These are phyloP conservation scores for Hermaeophaga mercurialis DNA, from an alignment of 2,888 invertebrate species.

Conservation along the genomic window DNA sequence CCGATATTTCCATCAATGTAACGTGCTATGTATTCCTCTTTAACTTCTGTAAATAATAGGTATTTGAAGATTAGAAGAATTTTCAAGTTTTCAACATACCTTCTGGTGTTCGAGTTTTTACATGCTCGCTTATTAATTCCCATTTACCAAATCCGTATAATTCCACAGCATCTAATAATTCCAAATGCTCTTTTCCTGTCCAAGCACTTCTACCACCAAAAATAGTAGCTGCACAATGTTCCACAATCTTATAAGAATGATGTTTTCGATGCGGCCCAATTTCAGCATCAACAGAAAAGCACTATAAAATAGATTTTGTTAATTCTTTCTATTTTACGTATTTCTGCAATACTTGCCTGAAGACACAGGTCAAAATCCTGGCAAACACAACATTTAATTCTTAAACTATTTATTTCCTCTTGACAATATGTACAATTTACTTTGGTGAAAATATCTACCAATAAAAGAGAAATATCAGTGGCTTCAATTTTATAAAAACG, in stretches of 20 bases:
- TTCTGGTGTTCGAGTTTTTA: conserved; percentile 87
- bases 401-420: conserved; percentile 87
- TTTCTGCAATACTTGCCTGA: conserved; percentile 79
- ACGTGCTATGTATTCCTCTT: conserved; percentile 87
- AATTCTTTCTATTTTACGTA: no score
- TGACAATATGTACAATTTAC: conserved; percentile 86
- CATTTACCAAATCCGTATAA: conserved; percentile 96
- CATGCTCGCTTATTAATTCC: conserved; percentile 91
- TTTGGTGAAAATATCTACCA: conserved; percentile 55
- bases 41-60: conserved; percentile 71
- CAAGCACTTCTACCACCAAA: conserved; percentile 82
- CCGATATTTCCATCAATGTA: conserved; percentile 92
- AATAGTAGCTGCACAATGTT: conserved; percentile 80
- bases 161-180: conserved; percentile 90
- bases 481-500: conserved; percentile 11
- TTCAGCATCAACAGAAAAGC: conserved; percentile 92
- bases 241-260: conserved; percentile 90
- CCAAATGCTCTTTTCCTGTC: conserved; percentile 90
- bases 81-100: conserved; percentile 60
- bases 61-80: no score
- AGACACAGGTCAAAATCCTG: conserved; percentile 92
- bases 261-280: conserved; percentile 89
- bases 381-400: conserved; percentile 91
- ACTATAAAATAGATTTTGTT: no score
- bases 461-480: conserved; percentile 27